Percentiles rank a stretch among this genome's conserved stretches.
Conservation (phyloP, 2,113 vertebrate genomes). For the Aphyosemion australe region DNA sequence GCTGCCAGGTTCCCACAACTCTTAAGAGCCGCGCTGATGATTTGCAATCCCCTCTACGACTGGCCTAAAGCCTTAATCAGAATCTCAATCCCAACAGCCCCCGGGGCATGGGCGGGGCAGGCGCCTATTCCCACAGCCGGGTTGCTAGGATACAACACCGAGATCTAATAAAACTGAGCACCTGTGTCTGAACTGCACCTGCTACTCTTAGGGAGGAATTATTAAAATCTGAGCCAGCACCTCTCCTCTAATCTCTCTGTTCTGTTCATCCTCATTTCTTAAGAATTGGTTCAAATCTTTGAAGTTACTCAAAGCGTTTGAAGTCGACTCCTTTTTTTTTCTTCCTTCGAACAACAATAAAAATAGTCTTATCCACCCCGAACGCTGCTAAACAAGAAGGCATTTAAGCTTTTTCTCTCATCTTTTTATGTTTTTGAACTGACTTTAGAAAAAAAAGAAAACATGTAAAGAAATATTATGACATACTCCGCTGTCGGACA, state of each 20-base stretch:
- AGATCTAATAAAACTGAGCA: conserved; percentile 63
- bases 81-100: conserved; percentile 62
- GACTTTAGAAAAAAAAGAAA: conserved; percentile 35
- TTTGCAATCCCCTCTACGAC: conserved; percentile 56
- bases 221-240: conserved; percentile 50
- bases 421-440: conserved; percentile 43
- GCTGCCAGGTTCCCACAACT: conserved; percentile 63
- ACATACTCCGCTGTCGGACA: conserved; percentile 51
- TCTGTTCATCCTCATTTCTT: conserved; percentile 42
- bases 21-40: conserved; percentile 62
- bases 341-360: conserved; percentile 12
- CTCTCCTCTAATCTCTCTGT: conserved; percentile 47
- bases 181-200: conserved; percentile 67
- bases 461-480: conserved; percentile 52
- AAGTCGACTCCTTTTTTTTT: conserved; percentile 23
- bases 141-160: conserved; percentile 68
- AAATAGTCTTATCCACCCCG: conserved; percentile 25
- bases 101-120: conserved; percentile 51
- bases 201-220: conserved; percentile 50
- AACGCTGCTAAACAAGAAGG: conserved; percentile 33
- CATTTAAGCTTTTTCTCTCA: conserved; percentile 27
- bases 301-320: conserved; percentile 37
- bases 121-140: conserved; percentile 49
- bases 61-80: conserved; percentile 64
- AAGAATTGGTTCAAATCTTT: conserved; percentile 38